Evolutionary conservation across 2,888 invertebrate genomes (phyloP), one percentile per base, ranked within the genome.

Genomic region (Blomia tropicalis): DNA sequence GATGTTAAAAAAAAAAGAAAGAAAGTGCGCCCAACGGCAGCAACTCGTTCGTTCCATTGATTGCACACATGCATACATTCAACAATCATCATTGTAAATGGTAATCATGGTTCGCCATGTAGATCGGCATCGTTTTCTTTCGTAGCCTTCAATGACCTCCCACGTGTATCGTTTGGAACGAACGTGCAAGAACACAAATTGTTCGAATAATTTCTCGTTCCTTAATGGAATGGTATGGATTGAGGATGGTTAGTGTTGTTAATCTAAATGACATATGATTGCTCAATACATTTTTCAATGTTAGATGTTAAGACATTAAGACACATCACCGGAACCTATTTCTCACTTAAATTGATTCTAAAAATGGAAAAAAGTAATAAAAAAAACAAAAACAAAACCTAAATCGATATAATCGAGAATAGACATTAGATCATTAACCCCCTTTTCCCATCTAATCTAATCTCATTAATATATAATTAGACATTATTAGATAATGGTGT

Each of bases 131-230:
- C 41, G 14, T 41, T 41, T 27, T 47, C 22, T 25, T 47, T 19
- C n/a, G 51, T 47, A 47, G 27, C 51, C 51, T 47, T 47, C 51
- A 47, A 11, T 11, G 22, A 25, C 51, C 5, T 47, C 51, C 51
- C 51, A 47, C 51, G 51, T 47, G 51, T 19, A 36, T 7, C 36
- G n/a, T n/a, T n/a, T n/a, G n/a, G n/a, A n/a, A n/a, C n/a, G n/a
- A n/a, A n/a, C n/a, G n/a, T n/a, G n/a, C n/a, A n/a, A n/a, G n/a
- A n/a, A n/a, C n/a, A n/a, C n/a, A n/a, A n/a, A n/a, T n/a, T n/a
- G n/a, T n/a, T n/a, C n/a, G n/a, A n/a, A n/a, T n/a, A n/a, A n/a
- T n/a, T n/a, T n/a, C n/a, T n/a, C n/a, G n/a, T n/a, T n/a, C n/a
- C n/a, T n/a, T n/a, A n/a, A n/a, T n/a, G n/a, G n/a, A n/a, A n/a